Conservation (phyloP, 1,140 invertebrate species). For the Drosophila gunungcola region DNA sequence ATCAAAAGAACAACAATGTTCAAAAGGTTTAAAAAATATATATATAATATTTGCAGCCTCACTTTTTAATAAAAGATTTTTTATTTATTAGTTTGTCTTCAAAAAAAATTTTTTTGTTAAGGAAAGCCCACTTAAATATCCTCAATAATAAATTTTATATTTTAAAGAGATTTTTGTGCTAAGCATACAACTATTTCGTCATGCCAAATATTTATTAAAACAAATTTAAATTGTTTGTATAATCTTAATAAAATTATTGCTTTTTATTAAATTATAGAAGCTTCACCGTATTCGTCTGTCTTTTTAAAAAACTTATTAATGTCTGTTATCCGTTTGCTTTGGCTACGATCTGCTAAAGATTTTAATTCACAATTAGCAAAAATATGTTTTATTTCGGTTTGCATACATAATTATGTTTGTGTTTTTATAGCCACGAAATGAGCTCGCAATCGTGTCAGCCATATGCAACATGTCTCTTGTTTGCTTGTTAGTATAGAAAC, state of each 20-base stretch:
- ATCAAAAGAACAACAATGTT: neutral
- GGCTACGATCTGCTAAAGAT: conserved; percentile 47
- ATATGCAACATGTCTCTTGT: conserved; percentile 36
- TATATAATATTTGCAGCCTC: no score
- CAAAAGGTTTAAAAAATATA: neutral
- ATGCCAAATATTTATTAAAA: no score
- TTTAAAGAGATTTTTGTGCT: no score
- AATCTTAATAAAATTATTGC: no score
- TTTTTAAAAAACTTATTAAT: conserved; percentile 9
- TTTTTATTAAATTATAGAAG: neutral
- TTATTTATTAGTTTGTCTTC: neutral
- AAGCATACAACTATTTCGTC: no score
- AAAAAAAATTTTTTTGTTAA: neutral
- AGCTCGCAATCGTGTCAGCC: conserved; percentile 42
- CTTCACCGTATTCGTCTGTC: neutral
- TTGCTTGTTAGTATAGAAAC: conserved; percentile 25
- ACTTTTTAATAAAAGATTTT: no score
- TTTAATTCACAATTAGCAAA: conserved; percentile 61
- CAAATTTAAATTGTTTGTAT: no score
- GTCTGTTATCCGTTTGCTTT: conserved; percentile 14
- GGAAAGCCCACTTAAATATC: no score
- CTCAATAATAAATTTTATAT: no score
- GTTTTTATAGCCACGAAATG: conserved; percentile 30
- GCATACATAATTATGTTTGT: conserved; percentile 64
- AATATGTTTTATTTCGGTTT: conserved; percentile 66